Base-by-base conservation (phyloP, 2,113 vertebrate species). In the Mobula birostris region DNA sequence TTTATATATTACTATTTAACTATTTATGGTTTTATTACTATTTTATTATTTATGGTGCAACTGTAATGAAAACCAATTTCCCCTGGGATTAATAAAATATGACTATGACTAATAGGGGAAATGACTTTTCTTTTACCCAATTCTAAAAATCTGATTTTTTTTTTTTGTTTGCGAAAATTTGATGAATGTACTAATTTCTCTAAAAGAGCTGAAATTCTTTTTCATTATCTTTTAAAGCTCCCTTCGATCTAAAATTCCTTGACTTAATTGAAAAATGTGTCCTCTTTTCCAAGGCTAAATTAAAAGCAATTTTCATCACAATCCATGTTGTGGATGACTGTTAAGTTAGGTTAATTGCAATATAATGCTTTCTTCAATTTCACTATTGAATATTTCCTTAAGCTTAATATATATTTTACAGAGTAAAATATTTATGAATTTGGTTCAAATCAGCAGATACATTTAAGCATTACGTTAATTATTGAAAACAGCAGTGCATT, bases 251-350 rank as follows among this genome's bases (percentile, higher is more conserved):
- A 93, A 48, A 93, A 93, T 74, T 56, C 36, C 68, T 48, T 93
- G 68, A 76, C 29, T 27, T 74, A 56, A 11, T 76, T 40, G 1
- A 29, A 40, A 24, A 93, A 24, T 21, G 21, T 56, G 36, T 15
- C 70, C 24, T 29, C 40, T 66, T 24, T 27, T 21, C 68, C 0
- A 72, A 32, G 19, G 36, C 19, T 74, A 40, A 7, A 93, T 93
- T 93, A n/a, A 93, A 93, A 93, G 11, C 91, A 32, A 19, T 93
- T 93, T 92, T 19, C 36, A 48, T 92, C 4, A 48, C 72, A 8
- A 72, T 32, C 66, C 19, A 68, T n/a, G 70, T 92, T 72, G 72
- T 76, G 70, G 5, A 36, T 76, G 70, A 9, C 36, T 72, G 36
- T 32, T 90, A 66, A 72, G 24, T 21, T 32, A 17, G 68, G 40